Base-by-base conservation (phyloP, 2,113 vertebrate species). In the Psilopogon haemacephalus region DNA sequence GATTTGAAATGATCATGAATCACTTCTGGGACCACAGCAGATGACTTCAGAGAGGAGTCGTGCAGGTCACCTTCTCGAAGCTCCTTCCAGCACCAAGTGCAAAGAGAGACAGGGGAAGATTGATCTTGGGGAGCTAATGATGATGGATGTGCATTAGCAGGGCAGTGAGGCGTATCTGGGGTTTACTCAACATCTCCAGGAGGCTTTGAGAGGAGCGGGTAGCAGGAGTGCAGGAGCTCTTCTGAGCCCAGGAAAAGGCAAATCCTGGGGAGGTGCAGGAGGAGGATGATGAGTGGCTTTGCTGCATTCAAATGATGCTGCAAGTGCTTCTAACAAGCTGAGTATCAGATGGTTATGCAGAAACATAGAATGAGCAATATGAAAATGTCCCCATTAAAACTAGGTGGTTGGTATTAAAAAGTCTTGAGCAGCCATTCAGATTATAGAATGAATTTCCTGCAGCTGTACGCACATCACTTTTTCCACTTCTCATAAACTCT, bases 1-100 rank as follows among this genome's bases (percentile, higher is more conserved):
- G 89, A 81, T 94, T 92, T 94, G 93, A 94, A 93, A 77, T 20
- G 81, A 95, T 95, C 80, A 88, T 93, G 87, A 96, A 96, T 96
- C 95, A 88, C 89, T 96, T 94, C 64, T 90, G 90, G 89, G 95
- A 86, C 93, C 83, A 67, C 37, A 27, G 88, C 69, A 90, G 94
- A 95, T 70, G 90, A 65, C 73, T 82, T 64, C 12, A 86, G 64
- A 79, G 19, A 71, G 63, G 71, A 93, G 84, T 82, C 86, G 24
- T 46, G 44, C 0, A 1, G 93, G 82, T 96, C 90, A 94, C 92
- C 89, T 95, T 96, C 82, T 88, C 6, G 0, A 65, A 91, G 28
- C 52, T 93, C 79, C 85, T 89, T 81, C 37, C 83, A 52, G 46
- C 68, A 64, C 13, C 48, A 52, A 86, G 85, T 14, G 71, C 63